Evolutionary conservation across 2,113 vertebrate species (phyloP).

Genomic region (Corythornis cristatus): DNA sequence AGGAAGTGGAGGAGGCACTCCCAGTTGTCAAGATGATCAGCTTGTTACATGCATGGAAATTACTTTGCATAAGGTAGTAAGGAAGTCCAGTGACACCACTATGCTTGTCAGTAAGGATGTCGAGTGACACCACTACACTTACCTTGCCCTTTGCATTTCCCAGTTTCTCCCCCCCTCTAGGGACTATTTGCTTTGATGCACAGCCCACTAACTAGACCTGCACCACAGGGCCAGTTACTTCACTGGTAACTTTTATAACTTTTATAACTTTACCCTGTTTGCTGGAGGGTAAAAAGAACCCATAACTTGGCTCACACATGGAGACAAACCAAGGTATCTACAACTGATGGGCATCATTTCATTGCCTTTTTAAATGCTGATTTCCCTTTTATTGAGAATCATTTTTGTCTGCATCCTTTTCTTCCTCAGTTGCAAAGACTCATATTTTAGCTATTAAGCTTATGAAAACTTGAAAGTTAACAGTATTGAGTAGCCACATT

Average conservation of each 20-base stretch:
- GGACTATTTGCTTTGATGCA: not conserved
- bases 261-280: not conserved
- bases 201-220: not conserved
- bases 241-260: not conserved
- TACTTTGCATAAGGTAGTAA: not conserved
- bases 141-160: not conserved
- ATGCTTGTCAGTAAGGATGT: not conserved
- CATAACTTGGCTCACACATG: not conserved
- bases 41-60: not conserved
- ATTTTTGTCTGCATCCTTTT: not conserved
- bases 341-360: not conserved
- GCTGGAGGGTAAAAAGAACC: not conserved
- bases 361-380: not conserved
- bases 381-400: not conserved
- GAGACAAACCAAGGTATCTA: not conserved
- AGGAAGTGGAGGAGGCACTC: not conserved
- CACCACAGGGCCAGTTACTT: not conserved
- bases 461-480: not conserved
- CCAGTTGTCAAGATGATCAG: not conserved
- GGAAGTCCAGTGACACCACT: not conserved
- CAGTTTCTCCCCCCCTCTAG: rapidly evolving
- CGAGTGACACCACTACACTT: not conserved
- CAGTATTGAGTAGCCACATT: not conserved
- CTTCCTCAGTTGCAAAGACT: not conserved
- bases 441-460: not conserved